phyloP scores from a whole-genome alignment of 2,888 invertebrate species.

The Hirtodrosophila cameraria region DNA sequence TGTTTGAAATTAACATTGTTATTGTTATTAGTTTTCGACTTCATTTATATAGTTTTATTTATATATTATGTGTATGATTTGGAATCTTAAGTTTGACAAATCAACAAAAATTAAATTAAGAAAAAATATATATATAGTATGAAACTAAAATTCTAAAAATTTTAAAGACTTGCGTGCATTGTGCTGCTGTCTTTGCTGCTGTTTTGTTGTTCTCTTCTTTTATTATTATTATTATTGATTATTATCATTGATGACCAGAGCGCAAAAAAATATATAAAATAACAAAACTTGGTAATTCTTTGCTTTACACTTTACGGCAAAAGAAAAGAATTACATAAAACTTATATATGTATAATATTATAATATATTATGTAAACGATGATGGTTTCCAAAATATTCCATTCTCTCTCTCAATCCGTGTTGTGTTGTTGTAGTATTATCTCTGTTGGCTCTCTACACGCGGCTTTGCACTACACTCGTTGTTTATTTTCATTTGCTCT shows the following conservation, averaged over 20 bases:
- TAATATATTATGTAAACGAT: conserved; percentile 20
- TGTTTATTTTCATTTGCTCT: background rate
- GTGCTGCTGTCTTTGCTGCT: conserved; percentile 1
- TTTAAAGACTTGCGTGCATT: conserved; percentile 22
- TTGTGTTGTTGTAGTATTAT: conserved; percentile 5
- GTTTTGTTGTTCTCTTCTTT: background rate
- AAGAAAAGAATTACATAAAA: too few relatives aligned
- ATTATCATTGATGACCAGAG: background rate
- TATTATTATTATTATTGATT: conserved; percentile 6
- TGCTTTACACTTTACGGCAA: too few relatives aligned
- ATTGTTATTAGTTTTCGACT: conserved; percentile 1
- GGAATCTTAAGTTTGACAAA: conserved; percentile 33
- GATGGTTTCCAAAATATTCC: conserved; percentile 30
- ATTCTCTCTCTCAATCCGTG: conserved; percentile 24
- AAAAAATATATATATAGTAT: conserved; percentile 12
- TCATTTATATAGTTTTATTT: conserved; percentile 35
- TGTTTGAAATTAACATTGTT: background rate
- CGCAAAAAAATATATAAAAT: conserved; percentile 7
- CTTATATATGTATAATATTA: conserved; percentile 8
- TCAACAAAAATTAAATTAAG: conserved; percentile 42
- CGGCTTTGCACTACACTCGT: background rate
- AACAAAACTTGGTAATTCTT: conserved; percentile 49
- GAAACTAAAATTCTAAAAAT: conserved; percentile 27
- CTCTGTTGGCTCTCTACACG: background rate
- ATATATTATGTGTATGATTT: conserved; percentile 34